Evolutionary conservation across 1,140 invertebrate genomes (phyloP).

Genomic region (Drosophila aff.): DNA sequence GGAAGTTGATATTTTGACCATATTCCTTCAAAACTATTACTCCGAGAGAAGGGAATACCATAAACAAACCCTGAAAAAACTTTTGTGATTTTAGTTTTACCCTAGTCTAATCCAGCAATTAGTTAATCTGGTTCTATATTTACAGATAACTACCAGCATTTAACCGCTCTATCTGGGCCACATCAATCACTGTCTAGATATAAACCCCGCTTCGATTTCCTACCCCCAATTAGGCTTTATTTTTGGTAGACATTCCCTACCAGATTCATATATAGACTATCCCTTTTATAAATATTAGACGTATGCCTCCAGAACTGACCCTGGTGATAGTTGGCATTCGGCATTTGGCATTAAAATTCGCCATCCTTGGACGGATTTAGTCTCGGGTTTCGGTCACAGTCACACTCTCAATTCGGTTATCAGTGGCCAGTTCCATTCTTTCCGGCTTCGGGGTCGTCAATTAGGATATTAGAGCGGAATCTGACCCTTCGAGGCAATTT

Average conservation of each 20-base stretch:
- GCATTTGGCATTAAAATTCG: conserved; percentile 27
- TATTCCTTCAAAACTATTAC: background rate
- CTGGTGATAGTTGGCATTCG: background rate
- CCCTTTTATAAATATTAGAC: conserved; percentile 17
- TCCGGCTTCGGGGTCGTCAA: conserved; percentile 30
- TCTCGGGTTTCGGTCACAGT: conserved; percentile 17
- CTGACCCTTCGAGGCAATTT: conserved; percentile 26
- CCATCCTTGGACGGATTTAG: conserved; percentile 14
- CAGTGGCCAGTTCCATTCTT: background rate
- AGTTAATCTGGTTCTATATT: background rate
- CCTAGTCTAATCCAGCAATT: background rate
- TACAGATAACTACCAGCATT: background rate
- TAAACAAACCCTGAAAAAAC: no score
- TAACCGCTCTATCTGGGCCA: no score
- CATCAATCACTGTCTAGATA: conserved; percentile 25
- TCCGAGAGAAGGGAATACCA: no score
- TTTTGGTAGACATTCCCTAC: background rate
- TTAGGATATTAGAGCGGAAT: conserved; percentile 48
- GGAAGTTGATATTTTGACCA: background rate
- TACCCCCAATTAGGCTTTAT: conserved; percentile 21
- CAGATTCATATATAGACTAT: background rate
- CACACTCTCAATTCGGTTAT: conserved; percentile 2
- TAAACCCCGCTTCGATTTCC: conserved; percentile 7
- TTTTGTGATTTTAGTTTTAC: background rate
- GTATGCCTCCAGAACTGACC: conserved; percentile 32